Conservation (phyloP, 2,113 vertebrate species). For the Megaptera novaeangliae region DNA sequence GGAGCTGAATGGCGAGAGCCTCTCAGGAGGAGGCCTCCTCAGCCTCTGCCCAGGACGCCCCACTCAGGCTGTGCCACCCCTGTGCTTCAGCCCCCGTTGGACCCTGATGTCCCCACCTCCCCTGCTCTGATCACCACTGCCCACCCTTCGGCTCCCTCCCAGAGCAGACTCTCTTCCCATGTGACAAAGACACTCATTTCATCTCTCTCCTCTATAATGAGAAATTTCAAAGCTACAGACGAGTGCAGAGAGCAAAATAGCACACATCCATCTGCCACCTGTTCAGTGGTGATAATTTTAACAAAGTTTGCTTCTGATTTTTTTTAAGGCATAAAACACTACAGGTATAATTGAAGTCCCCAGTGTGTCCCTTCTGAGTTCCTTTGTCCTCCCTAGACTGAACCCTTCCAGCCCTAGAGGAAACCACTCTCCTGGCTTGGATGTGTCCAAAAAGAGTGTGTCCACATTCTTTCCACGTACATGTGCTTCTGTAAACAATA, state of each 20-base stretch:
- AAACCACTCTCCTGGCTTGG: neutral
- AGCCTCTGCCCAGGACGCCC: too few species aligned
- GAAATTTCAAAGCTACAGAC: neutral
- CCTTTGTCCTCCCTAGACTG: neutral
- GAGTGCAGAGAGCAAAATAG: neutral
- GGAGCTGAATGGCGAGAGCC: rapidly evolving
- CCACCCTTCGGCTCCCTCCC: neutral
- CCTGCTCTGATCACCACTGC: neutral
- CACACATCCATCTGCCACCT: neutral
- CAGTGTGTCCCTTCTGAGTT: neutral
- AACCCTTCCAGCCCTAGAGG: neutral
- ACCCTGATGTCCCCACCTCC: neutral
- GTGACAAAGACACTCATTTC: neutral
- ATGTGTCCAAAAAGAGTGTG: neutral
- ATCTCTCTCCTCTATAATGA: conserved; percentile 23
- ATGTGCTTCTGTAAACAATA: neutral
- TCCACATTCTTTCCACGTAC: neutral
- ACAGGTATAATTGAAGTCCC: neutral
- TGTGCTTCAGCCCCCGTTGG: neutral
- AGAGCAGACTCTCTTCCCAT: neutral
- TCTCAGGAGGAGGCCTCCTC: neutral
- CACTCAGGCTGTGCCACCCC: too few species aligned
- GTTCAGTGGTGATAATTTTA: neutral
- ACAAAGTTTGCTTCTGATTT: neutral
- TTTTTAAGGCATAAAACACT: neutral